These are phyloP conservation scores for Brassicogethes aeneus DNA, from an alignment of 2,888 invertebrate genomes.

Conservation along the genomic window DNA sequence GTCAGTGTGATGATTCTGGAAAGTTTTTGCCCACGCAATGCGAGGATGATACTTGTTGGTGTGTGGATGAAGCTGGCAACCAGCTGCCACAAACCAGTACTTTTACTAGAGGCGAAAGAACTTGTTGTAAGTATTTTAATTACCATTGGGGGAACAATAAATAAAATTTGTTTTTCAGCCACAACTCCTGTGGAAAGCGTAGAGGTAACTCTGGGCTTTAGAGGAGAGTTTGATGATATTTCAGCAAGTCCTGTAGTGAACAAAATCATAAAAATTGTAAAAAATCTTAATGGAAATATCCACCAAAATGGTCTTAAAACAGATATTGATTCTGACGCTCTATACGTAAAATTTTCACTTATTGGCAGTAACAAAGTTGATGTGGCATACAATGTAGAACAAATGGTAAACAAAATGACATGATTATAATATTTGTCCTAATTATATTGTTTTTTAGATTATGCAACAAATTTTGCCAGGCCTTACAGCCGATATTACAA, in stretches of 20 bases:
- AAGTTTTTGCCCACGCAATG: constrained; percentile 71
- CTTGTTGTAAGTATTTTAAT: constrained; percentile 44
- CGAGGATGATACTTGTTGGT: constrained; percentile 67
- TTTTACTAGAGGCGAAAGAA: constrained; percentile 49
- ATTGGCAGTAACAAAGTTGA: constrained; percentile 68
- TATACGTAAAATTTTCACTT: constrained; percentile 53
- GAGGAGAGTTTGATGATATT: constrained; percentile 48
- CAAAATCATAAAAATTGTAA: constrained; percentile 42
- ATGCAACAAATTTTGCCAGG: constrained; percentile 45
- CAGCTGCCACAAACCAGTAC: constrained; percentile 53
- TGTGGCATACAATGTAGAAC: constrained; percentile 69
- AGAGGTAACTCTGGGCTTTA: constrained; percentile 63
- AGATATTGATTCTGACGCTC: constrained; percentile 45
- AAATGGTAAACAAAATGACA: constrained; percentile 47
- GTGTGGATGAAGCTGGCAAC: constrained; percentile 77
- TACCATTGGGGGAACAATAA: background rate
- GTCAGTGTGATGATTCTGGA: constrained; percentile 58
- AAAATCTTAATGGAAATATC: constrained; percentile 39
- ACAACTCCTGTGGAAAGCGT: constrained; percentile 66
- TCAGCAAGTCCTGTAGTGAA: constrained; percentile 43
- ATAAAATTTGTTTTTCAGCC: constrained; percentile 40
- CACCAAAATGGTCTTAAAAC: constrained; percentile 45
- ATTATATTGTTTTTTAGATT: constrained; percentile 28
- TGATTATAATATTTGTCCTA: background rate
- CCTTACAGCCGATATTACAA: constrained; percentile 53